Conservation (phyloP, 2,113 vertebrate species). For the Suncus etruscus region DNA sequence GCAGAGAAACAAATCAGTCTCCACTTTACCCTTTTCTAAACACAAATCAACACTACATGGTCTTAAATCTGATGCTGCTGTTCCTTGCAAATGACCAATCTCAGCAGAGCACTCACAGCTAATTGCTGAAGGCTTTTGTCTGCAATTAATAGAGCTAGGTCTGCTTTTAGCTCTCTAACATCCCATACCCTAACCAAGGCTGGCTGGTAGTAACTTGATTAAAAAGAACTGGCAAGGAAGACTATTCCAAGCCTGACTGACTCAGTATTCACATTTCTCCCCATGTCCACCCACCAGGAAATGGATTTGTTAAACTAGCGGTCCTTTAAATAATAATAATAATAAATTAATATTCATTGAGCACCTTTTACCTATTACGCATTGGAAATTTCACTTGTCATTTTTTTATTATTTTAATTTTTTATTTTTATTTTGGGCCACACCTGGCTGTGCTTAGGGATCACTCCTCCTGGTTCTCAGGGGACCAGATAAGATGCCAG, state of each 20-base stretch:
- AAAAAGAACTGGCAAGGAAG: not conserved
- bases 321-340: not conserved
- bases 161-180: not conserved
- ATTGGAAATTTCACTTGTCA: not conserved
- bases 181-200: not conserved
- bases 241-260: not conserved
- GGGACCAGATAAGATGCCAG: too few relatives aligned
- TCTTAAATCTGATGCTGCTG: not conserved
- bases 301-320: not conserved
- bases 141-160: not conserved
- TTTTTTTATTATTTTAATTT: constrained; percentile 10
- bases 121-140: not conserved
- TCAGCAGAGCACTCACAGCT: not conserved
- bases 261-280: not conserved
- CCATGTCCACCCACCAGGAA: not conserved
- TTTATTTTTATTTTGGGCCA: too few relatives aligned
- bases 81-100: not conserved
- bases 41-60: not conserved
- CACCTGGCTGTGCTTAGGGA: too few relatives aligned
- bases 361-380: not conserved
- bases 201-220: not conserved
- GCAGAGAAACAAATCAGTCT: not conserved
- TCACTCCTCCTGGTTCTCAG: too few relatives aligned
- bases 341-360: not conserved
- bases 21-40: not conserved